A percentile compares a stretch with the other conserved stretches of the same genome.
Conservation (phyloP, 2,113 vertebrate genomes). For the Brienomyrus longianalis region DNA sequence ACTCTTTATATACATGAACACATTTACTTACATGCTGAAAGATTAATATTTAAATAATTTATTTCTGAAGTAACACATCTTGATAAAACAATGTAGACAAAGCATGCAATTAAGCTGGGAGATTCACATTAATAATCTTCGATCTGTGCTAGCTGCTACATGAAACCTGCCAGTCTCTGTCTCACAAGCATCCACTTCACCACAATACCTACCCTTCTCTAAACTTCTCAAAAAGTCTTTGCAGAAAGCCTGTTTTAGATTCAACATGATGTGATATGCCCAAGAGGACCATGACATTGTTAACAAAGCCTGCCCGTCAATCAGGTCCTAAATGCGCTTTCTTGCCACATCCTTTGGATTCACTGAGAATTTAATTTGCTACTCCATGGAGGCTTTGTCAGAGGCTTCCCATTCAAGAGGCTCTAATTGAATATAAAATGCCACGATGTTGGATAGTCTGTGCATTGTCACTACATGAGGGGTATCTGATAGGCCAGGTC, state of each 20-base stretch:
- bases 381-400: background rate
- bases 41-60: background rate
- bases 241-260: background rate
- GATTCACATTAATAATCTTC: background rate
- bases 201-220: background rate
- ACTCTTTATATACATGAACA: no score
- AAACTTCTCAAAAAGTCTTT: background rate
- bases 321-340: background rate
- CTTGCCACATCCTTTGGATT: background rate
- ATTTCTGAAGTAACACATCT: background rate
- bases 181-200: background rate
- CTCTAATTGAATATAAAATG: constrained; percentile 1
- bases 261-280: background rate
- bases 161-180: background rate
- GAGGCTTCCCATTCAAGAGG: background rate
- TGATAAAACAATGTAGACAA: background rate
- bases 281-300: background rate
- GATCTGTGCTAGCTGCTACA: background rate
- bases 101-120: background rate
- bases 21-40: no score
- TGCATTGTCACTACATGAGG: background rate
- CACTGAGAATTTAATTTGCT: background rate
- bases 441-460: background rate
- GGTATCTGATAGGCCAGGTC: background rate
- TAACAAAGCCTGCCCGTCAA: constrained; percentile 2